Percentiles rank a stretch among this genome's conserved stretches.
Conservation (phyloP, 2,113 vertebrate species). For the Semnopithecus entellus region DNA sequence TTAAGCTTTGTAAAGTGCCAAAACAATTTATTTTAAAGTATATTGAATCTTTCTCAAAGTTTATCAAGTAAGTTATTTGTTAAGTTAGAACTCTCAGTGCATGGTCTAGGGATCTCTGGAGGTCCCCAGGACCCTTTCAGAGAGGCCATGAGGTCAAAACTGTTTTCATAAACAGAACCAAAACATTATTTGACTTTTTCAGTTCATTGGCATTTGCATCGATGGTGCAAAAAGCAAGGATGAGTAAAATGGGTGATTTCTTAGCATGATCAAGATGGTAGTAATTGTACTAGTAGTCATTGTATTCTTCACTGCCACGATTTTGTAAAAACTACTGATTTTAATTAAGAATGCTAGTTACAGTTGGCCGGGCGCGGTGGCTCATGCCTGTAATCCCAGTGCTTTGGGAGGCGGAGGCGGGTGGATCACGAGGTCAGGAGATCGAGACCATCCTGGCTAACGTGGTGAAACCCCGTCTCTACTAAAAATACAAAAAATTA, state of each 20-base stretch:
- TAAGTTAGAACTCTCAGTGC: neutral
- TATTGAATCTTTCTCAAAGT: neutral
- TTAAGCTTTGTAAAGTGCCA: conserved; percentile 33
- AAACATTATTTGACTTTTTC: neutral
- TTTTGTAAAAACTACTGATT: neutral
- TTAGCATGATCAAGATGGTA: neutral
- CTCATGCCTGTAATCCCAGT: too few relatives aligned
- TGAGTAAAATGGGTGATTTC: neutral
- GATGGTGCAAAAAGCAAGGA: neutral
- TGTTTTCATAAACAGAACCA: neutral
- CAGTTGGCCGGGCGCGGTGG: too few relatives aligned
- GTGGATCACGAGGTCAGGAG: too few relatives aligned
- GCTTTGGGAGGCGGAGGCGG: too few relatives aligned
- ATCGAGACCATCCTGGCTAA: too few relatives aligned
- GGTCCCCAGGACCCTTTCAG: neutral
- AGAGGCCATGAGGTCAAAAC: neutral
- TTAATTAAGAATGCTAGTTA: neutral
- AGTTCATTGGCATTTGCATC: neutral
- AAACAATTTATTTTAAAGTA: conserved; percentile 1
- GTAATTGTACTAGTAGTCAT: neutral
- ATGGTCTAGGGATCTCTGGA: neutral
- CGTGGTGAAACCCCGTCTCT: too few relatives aligned
- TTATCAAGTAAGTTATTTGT: neutral
- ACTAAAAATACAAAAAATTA: too few relatives aligned
- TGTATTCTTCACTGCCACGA: neutral